These are phyloP conservation scores for Trachymyrmex septentrionalis DNA, from an alignment of 1,140 invertebrate genomes.

Conservation along the genomic window DNA sequence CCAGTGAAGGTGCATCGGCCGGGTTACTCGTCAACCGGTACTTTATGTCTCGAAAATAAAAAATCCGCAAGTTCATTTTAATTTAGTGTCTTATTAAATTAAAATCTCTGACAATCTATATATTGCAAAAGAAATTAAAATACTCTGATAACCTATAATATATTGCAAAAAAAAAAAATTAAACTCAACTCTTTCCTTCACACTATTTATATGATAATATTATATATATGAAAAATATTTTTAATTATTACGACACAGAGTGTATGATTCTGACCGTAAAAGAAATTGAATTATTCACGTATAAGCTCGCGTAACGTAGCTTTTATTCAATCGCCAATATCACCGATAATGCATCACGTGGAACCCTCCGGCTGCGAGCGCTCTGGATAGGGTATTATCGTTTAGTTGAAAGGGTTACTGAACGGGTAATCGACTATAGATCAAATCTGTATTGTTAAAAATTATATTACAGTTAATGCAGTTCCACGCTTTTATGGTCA, in stretches of 20 bases:
- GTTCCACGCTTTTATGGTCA: slow-evolving; percentile 29
- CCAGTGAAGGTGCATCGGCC: slow-evolving; percentile 44
- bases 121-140: not conserved
- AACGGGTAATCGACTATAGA: slow-evolving; percentile 56
- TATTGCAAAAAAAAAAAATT: not conserved
- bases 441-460: slow-evolving; percentile 63
- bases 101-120: not conserved
- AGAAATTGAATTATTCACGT: slow-evolving; percentile 50
- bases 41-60: slow-evolving; percentile 10
- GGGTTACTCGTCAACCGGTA: slow-evolving; percentile 1
- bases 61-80: not conserved
- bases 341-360: slow-evolving; percentile 59
- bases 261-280: not conserved
- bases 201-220: not conserved
- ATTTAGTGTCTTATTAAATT: not conserved
- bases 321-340: slow-evolving; percentile 64
- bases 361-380: slow-evolving; percentile 41
- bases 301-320: slow-evolving; percentile 50
- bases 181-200: not conserved
- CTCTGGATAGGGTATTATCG: slow-evolving; percentile 43
- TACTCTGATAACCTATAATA: not conserved
- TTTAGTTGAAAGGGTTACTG: slow-evolving; percentile 58
- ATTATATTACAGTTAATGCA: slow-evolving; percentile 57
- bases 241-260: not conserved
- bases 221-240: slow-evolving; percentile 21